Conservation (phyloP, 2,888 invertebrate genomes). For the Acleris laterana region DNA sequence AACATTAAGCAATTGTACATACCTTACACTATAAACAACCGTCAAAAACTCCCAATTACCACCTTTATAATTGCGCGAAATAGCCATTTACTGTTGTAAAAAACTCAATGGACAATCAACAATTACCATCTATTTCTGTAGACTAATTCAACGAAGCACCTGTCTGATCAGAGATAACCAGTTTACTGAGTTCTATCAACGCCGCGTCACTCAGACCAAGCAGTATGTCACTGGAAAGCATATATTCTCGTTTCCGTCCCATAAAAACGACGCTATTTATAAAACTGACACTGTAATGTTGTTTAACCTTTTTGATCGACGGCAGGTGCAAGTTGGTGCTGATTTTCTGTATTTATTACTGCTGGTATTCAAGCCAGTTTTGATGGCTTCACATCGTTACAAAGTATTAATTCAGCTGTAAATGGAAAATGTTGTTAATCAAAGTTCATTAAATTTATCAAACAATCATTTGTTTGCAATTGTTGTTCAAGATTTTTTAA, state of each 20-base stretch:
- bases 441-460: no score
- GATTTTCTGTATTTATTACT: slow-evolving; percentile 51
- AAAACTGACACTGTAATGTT: slow-evolving; percentile 43
- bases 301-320: slow-evolving; percentile 49
- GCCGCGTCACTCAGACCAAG: slow-evolving; percentile 49
- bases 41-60: slow-evolving; percentile 18
- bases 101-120: slow-evolving; percentile 53
- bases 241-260: slow-evolving; percentile 20
- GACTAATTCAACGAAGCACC: slow-evolving; percentile 65
- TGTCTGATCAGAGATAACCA: slow-evolving; percentile 58
- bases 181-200: slow-evolving; percentile 57
- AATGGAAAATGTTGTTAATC: no score
- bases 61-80: slow-evolving; percentile 47
- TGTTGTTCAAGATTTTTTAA: no score
- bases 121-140: slow-evolving; percentile 60
- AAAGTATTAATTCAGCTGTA: no score
- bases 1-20: slow-evolving; percentile 7
- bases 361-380: slow-evolving; percentile 38
- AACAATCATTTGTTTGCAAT: no score
- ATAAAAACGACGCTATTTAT: slow-evolving; percentile 23
- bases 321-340: slow-evolving; percentile 51
- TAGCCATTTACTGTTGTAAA: slow-evolving; percentile 54
- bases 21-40: slow-evolving; percentile 3
- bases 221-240: slow-evolving; percentile 41
- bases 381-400: not conserved